Conservation (phyloP, 2,113 vertebrate species). For the Ammodytes dubius region DNA sequence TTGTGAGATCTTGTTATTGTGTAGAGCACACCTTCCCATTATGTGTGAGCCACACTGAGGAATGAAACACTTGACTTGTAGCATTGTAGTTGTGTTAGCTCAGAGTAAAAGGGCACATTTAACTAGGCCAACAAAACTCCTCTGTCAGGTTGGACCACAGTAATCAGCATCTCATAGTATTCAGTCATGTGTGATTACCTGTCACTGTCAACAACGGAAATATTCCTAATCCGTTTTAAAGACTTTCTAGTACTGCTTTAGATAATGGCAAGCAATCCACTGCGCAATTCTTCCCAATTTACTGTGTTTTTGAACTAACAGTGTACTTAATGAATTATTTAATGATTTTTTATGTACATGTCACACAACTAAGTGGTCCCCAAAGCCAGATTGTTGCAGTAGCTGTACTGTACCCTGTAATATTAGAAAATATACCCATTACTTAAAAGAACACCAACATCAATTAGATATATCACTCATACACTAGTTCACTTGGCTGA, state of each 20-base stretch:
- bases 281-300: not conserved
- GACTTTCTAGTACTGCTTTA: not conserved
- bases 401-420: not conserved
- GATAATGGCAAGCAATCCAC: not conserved
- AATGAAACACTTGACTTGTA: conserved; percentile 52
- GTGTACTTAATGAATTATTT: not conserved
- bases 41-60: conserved; percentile 33
- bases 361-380: no score
- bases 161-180: not conserved
- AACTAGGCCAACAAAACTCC: conserved; percentile 26
- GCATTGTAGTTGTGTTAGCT: conserved; percentile 9
- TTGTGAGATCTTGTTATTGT: conserved; percentile 15
- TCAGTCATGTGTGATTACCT: not conserved
- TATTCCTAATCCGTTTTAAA: conserved; percentile 1
- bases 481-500: conserved; percentile 23
- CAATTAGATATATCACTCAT: no score
- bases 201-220: conserved; percentile 7
- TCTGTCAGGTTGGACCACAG: conserved; percentile 32
- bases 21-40: conserved; percentile 34
- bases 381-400: not conserved
- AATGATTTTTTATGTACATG: no score
- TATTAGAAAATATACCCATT: not conserved
- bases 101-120: conserved; percentile 19
- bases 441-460: no score
- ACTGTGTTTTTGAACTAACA: not conserved